A percentile compares a stretch with the other conserved stretches of the same genome.
These are phyloP conservation scores for Epistrophella euchroma DNA, from an alignment of 2,888 invertebrate genomes.

Conservation along the genomic window DNA sequence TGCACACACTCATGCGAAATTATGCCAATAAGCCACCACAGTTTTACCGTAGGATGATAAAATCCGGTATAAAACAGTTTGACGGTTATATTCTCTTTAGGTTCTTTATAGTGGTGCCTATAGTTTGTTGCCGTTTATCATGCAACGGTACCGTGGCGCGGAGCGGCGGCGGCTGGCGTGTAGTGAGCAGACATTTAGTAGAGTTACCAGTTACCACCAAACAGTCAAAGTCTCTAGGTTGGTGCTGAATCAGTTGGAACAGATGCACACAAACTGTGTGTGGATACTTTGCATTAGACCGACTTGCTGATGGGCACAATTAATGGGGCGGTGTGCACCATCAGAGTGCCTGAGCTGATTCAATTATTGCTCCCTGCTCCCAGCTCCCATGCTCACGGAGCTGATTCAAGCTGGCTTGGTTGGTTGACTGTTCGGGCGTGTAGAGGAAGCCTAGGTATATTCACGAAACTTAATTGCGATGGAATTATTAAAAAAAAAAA, in stretches of 20 bases:
- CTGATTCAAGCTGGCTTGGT: background rate
- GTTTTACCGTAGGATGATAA: conserved; percentile 52
- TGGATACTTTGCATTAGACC: conserved; percentile 47
- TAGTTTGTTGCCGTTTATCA: conserved; percentile 22
- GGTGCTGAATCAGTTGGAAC: conserved; percentile 55
- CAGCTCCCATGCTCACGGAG: conserved; percentile 24
- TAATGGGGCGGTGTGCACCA: conserved; percentile 66
- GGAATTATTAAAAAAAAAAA: conserved; percentile 41
- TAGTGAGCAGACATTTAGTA: background rate
- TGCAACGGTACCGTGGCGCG: conserved; percentile 37
- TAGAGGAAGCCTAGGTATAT: conserved; percentile 21
- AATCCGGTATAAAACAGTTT: conserved; percentile 64
- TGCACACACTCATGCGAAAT: conserved; percentile 54
- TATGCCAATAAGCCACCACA: conserved; percentile 70
- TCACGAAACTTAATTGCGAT: conserved; percentile 57
- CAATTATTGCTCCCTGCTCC: conserved; percentile 60
- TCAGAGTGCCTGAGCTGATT: conserved; percentile 60
- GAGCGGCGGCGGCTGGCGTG: too few relatives aligned
- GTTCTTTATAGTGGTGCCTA: conserved; percentile 44
- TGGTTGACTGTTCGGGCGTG: conserved; percentile 16
- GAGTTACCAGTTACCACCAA: conserved; percentile 4
- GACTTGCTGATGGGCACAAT: conserved; percentile 70
- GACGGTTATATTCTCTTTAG: conserved; percentile 57
- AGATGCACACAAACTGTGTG: conserved; percentile 37
- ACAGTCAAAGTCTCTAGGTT: conserved; percentile 33